Base-by-base conservation (phyloP, 1,140 invertebrate genomes). In the Ooceraea biroi region DNA sequence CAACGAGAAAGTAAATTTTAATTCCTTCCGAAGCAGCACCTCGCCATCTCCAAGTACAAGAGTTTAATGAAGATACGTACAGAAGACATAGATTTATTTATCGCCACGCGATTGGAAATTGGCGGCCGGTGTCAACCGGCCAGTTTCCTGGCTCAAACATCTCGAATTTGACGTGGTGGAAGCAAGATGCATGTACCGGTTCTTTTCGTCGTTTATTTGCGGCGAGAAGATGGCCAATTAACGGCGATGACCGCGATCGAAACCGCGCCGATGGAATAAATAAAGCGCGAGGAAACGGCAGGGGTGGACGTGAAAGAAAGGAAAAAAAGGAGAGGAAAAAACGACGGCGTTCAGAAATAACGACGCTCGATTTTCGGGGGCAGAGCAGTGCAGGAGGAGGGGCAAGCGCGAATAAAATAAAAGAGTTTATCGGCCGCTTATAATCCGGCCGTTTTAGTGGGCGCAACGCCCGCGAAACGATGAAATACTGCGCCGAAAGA, bases 401-500 rank as follows among this genome's bases (percentile, higher is more conserved):
- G 36, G 27, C 30, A 69, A 69, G 80, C 76, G 86, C 86, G 84
- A 89, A 89, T 91, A 89, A 89, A 91, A 92, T 91, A 91, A 92
- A 91, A 91, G 68, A 88, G 85, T 92, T 91, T 91, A 91, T 91
- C 85, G 90, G 89, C 77, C 85, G 86, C 87, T 90, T 90, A 88
- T 92, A 92, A 90, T 92, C 90, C 90, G 82, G 10, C 80, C 90
- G 91, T 91, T 90, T 91, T 87, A 90, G 77, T 89, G 82, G 89
- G 82, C 84, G 77, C 86, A 91, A 84, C 85, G 89, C 85, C 88
- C 83, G 85, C 86, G 68, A 78, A 90, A 91, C 90, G 90, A 86
- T 90, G 88, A 91, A 85, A 90, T 89, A 89, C 83, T 88, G 80
- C 72, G 73, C 71, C 74, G 71, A 61, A 52, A 58, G 27, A 48